Percentiles rank a stretch among this genome's conserved stretches.
Conservation (phyloP, 2,888 invertebrate genomes). For the Gastracanthus pulcherrimus region DNA sequence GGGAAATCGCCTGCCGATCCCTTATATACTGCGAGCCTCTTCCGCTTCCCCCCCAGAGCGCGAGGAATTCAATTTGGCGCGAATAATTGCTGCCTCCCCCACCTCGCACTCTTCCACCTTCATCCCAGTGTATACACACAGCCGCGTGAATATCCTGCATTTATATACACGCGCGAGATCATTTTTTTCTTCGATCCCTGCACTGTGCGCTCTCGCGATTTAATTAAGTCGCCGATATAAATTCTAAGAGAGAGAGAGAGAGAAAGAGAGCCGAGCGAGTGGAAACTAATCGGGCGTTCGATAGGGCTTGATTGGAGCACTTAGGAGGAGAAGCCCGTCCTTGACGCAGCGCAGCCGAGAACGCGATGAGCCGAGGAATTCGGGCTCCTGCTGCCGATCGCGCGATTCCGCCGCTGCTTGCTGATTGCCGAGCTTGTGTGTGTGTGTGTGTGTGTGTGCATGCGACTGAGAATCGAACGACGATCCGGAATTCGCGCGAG, state of each 20-base stretch:
- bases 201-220: slow-evolving; percentile 35
- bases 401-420: not conserved
- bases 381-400: no score
- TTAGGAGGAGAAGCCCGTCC: slow-evolving; percentile 40
- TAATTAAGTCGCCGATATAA: slow-evolving; percentile 53
- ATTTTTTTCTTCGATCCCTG: not conserved
- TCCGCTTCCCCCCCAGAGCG: no score
- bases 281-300: slow-evolving; percentile 57
- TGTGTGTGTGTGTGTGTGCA: not conserved
- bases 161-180: not conserved
- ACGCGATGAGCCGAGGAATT: slow-evolving; percentile 43
- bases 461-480: not conserved
- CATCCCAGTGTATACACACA: no score
- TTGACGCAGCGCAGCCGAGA: slow-evolving; percentile 11
- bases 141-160: not conserved
- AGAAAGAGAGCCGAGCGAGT: no score
- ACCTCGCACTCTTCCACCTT: no score
- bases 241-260: slow-evolving; percentile 32
- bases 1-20: not conserved
- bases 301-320: slow-evolving; percentile 55
- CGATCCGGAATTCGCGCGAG: not conserved
- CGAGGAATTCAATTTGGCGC: slow-evolving; percentile 29
- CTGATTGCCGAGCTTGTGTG: not conserved
- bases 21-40: no score
- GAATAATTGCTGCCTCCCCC: slow-evolving; percentile 18